phyloP scores from a whole-genome alignment of 2,797 vertebrate species.

The Carduelis carduelis region DNA sequence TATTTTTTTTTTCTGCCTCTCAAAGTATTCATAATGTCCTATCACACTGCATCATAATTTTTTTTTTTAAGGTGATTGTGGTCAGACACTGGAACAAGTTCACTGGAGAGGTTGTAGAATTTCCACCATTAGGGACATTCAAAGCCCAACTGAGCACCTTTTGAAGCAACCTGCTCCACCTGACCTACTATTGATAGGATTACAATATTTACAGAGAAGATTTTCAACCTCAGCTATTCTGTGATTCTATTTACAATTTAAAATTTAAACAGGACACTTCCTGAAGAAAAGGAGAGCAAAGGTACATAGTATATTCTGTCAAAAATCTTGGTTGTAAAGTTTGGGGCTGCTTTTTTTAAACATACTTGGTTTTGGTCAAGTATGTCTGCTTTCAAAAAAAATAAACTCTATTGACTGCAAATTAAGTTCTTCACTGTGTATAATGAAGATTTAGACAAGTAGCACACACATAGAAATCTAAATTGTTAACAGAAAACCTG shows the following conservation, averaged over 20 bases:
- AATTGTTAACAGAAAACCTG: neutral
- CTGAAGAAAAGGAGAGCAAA: neutral
- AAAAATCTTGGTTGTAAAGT: neutral
- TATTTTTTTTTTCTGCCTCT: neutral
- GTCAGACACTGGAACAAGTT: neutral
- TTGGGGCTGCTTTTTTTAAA: accelerated
- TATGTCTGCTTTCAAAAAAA: neutral
- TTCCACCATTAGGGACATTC: neutral
- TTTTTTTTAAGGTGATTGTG: neutral
- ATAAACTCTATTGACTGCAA: neutral
- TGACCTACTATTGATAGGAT: neutral
- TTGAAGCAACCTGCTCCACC: neutral
- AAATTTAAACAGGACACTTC: neutral
- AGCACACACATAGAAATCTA: neutral
- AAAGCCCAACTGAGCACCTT: accelerated
- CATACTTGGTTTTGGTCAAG: neutral
- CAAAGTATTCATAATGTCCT: accelerated
- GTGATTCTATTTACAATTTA: neutral
- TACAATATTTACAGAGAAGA: neutral
- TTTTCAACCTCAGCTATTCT: neutral
- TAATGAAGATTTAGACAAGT: neutral
- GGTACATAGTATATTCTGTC: neutral
- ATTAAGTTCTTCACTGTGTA: neutral
- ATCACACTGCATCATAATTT: neutral
- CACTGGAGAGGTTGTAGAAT: neutral